phyloP scores from a whole-genome alignment of 2,888 invertebrate genomes.

The Ceramica pisi region DNA sequence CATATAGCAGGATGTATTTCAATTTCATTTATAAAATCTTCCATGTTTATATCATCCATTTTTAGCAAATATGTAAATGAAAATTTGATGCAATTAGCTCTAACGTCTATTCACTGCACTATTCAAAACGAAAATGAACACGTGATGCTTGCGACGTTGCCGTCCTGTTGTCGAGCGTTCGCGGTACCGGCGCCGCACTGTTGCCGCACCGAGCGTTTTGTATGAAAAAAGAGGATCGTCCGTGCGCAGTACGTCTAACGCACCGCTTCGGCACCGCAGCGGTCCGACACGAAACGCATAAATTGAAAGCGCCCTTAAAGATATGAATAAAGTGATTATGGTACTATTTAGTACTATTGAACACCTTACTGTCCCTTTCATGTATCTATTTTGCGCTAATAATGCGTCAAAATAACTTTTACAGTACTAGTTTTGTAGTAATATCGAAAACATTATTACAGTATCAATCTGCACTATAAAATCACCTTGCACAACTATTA shows the following conservation, averaged over 20 bases:
- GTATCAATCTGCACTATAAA: neutral
- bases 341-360: neutral
- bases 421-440: neutral
- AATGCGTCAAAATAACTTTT: conserved; percentile 3
- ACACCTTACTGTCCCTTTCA: neutral
- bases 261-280: conserved; percentile 8
- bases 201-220: conserved; percentile 14
- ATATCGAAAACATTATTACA: neutral
- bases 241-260: conserved; percentile 3
- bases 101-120: conserved; percentile 13
- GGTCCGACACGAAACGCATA: neutral
- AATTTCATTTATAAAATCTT: conserved; percentile 42
- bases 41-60: conserved; percentile 26
- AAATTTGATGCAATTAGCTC: conserved; percentile 5
- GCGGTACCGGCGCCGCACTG: conserved; percentile 10
- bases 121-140: neutral
- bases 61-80: conserved; percentile 21
- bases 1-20: conserved; percentile 35
- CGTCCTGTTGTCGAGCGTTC: conserved; percentile 19
- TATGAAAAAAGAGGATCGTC: conserved; percentile 9
- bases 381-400: conserved; percentile 5
- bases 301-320: conserved; percentile 1
- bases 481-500: neutral
- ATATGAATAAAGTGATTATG: no score
- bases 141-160: conserved; percentile 13